Evolutionary conservation across 2,113 vertebrate genomes (phyloP), one percentile per base, ranked within the genome.

Genomic region (Lichenostomus cassidix): DNA sequence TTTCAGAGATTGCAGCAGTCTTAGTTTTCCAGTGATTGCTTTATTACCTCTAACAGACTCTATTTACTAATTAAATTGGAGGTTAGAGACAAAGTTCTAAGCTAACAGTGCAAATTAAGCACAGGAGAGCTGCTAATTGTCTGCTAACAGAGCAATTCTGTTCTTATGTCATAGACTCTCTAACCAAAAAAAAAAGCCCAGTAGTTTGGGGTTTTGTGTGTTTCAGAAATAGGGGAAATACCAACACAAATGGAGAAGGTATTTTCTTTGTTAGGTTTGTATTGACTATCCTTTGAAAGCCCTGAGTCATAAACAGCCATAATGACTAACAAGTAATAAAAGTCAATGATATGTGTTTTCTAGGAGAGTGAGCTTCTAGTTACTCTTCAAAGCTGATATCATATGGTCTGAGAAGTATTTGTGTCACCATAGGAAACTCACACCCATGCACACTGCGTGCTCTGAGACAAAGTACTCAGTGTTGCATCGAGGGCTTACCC

Each of bases 241-340:
- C 3, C 20, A 53, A 37, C 21, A 28, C 2, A 56, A 76, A 68
- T 39, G 16, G 33, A 33, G 75, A 81, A 81, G 3, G 1, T 64
- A 21, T 63, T 59, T 71, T 63, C 79, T 82, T 31, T 74, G 2
- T 67, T 63, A 52, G 15, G 12, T 89, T 71, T 78, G 1, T 41
- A 41, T 25, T 49, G n/a, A 31, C 17, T 23, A 5, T 17, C 10
- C 35, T 73, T 76, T 67, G 31, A 56, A 90, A 92, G 52, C 5
- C 15, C 24, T 39, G 27, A 44, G 24, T 39, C 2, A 0, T 27
- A 55, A 77, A 35, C 5, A 69, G 22, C 22, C 0, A 0, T 76
- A 44, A 69, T 31, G 23, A 60, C 10, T 59, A 77, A 47, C 6
- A 68, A 75, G 10, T 49, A 15, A 59, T 62, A 86, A 88, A 95